These are phyloP conservation scores for Pocota personata DNA, from an alignment of 2,888 invertebrate species.

Conservation along the genomic window DNA sequence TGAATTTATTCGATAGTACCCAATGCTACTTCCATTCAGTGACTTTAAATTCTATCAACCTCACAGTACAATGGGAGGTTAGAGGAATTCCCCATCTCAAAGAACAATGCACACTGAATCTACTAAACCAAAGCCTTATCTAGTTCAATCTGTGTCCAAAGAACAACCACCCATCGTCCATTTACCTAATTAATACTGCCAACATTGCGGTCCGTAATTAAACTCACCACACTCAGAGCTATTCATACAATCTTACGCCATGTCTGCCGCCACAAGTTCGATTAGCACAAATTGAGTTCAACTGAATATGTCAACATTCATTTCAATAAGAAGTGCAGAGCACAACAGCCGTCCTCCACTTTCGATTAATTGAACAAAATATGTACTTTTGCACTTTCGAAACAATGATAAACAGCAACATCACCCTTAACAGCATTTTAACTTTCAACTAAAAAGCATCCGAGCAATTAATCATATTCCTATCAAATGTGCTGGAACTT, in stretches of 20 bases:
- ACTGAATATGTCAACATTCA: conserved; percentile 68
- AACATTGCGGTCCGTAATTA: conserved; percentile 41
- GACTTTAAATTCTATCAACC: too few species aligned
- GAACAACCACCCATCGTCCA: not conserved
- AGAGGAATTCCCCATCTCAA: too few species aligned
- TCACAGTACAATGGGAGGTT: too few species aligned
- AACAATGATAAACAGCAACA: conserved; percentile 15
- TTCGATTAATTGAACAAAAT: conserved; percentile 61
- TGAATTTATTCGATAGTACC: too few species aligned
- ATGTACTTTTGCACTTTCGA: conserved; percentile 15
- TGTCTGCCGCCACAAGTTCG: conserved; percentile 33
- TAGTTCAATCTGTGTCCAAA: not conserved
- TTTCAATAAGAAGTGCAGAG: conserved; percentile 22
- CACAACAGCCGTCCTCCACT: conserved; percentile 20
- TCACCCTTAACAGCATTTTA: conserved; percentile 63
- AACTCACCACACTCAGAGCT: conserved; percentile 16
- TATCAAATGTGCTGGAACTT: conserved; percentile 38
- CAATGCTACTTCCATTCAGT: too few species aligned
- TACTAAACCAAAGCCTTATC: not conserved
- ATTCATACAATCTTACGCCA: not conserved
- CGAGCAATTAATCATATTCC: conserved; percentile 71
- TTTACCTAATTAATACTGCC: conserved; percentile 41
- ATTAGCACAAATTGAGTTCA: conserved; percentile 72
- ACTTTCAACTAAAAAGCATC: conserved; percentile 62
- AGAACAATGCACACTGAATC: too few species aligned